Conservation (phyloP, 2,113 vertebrate genomes). For the Podarcis cretensis region DNA sequence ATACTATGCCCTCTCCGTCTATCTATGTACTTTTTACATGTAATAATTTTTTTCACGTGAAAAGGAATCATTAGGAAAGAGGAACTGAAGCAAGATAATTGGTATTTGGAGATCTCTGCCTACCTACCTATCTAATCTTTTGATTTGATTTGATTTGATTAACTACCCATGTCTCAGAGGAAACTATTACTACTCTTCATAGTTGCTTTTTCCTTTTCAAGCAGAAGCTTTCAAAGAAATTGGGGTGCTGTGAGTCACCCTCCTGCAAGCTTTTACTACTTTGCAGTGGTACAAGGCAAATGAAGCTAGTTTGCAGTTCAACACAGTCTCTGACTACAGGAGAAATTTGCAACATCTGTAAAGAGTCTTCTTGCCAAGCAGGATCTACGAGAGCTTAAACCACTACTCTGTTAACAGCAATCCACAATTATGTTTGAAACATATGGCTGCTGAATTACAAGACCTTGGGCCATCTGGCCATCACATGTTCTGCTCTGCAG, state of each 20-base stretch:
- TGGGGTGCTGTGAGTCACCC: background rate
- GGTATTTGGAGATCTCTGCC: background rate
- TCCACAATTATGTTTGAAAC: conserved; percentile 39
- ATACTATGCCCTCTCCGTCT: background rate
- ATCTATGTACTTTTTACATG: background rate
- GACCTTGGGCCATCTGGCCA: conserved; percentile 54
- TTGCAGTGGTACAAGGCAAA: background rate
- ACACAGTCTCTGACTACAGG: background rate
- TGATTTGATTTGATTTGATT: background rate
- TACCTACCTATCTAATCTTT: background rate
- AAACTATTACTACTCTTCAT: background rate
- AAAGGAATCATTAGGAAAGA: background rate
- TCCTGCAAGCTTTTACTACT: background rate
- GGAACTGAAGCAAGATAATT: background rate
- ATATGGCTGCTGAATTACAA: conserved; percentile 37
- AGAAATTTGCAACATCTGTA: conserved; percentile 16
- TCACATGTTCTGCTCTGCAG: conserved; percentile 33
- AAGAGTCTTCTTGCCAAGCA: conserved; percentile 15
- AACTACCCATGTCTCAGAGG: background rate
- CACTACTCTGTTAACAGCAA: conserved; percentile 21
- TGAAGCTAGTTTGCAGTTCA: conserved; percentile 14
- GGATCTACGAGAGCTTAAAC: conserved; percentile 33
- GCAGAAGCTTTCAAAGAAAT: background rate
- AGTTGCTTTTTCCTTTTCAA: background rate
- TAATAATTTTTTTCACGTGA: background rate